Evolutionary conservation across 2,888 invertebrate genomes (phyloP).

Genomic region (Caenorhabditis sinica): DNA sequence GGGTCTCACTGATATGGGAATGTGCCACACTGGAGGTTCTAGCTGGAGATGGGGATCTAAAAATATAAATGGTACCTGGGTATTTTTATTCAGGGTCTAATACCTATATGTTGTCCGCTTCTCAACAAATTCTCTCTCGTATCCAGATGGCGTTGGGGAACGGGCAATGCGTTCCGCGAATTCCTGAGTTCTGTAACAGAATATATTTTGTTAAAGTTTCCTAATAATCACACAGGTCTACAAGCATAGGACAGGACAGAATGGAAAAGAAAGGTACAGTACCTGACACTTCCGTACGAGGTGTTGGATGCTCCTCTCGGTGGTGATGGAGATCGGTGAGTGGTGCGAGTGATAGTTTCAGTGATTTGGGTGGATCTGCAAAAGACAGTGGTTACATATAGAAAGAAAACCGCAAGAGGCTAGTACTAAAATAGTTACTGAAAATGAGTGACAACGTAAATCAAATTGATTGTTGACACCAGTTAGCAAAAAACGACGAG

Average conservation of each 20-base stretch:
- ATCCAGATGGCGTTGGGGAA: slow-evolving; percentile 64
- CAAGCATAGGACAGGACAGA: slow-evolving; percentile 21
- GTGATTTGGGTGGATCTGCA: slow-evolving; percentile 63
- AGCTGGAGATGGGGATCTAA: slow-evolving; percentile 71
- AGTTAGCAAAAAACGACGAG: slow-evolving; percentile 41
- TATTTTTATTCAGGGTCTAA: background rate
- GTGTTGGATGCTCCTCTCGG: slow-evolving; percentile 50
- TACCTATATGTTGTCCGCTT: slow-evolving; percentile 57
- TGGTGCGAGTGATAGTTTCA: slow-evolving; percentile 67
- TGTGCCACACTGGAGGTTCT: slow-evolving; percentile 62
- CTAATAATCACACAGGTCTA: background rate
- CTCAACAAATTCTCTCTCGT: slow-evolving; percentile 57
- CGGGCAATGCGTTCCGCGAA: slow-evolving; percentile 71
- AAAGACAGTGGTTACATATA: background rate
- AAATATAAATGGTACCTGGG: background rate
- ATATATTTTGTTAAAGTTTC: background rate
- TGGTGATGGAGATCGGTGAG: slow-evolving; percentile 64
- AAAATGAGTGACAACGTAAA: slow-evolving; percentile 24
- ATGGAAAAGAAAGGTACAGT: slow-evolving; percentile 20
- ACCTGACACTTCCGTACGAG: slow-evolving; percentile 65
- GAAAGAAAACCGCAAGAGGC: background rate
- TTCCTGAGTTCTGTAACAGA: slow-evolving; percentile 67
- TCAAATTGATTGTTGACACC: slow-evolving; percentile 60
- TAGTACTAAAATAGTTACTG: background rate
- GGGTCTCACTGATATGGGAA: slow-evolving; percentile 63